Conservation (phyloP, 2,113 vertebrate genomes). For the Hydrolagus affinis region DNA sequence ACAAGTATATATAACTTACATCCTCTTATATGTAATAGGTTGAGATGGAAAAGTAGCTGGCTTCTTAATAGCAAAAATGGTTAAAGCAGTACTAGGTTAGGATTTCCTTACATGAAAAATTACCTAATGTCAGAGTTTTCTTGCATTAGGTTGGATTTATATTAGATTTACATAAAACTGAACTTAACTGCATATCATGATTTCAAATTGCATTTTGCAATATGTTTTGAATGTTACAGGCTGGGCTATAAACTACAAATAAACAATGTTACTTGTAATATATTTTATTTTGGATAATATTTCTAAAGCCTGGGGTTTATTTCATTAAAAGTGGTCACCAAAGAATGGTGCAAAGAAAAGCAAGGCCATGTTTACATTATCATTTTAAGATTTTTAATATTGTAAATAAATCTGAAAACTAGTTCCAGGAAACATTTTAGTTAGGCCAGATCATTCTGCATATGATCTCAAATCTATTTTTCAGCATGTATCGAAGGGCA, state of each 20-base stretch:
- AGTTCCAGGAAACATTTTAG: not conserved
- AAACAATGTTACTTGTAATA: not conserved
- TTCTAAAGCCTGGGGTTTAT: not conserved
- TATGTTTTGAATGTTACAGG: not conserved
- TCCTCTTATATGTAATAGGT: not conserved
- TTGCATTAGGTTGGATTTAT: not conserved
- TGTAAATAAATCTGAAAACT: not conserved
- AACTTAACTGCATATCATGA: not conserved
- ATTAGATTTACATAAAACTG: not conserved
- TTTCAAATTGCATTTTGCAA: constrained; percentile 8
- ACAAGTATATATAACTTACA: not conserved
- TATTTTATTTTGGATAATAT: constrained; percentile 14
- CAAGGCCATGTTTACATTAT: not conserved
- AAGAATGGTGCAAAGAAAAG: not conserved
- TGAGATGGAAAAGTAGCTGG: not conserved
- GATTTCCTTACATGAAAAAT: not conserved
- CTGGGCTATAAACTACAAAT: not conserved
- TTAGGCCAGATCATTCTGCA: not conserved
- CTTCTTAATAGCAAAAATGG: not conserved
- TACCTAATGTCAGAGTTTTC: not conserved
- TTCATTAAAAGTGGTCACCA: constrained; percentile 3
- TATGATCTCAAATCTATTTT: not conserved
- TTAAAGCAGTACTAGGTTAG: not conserved
- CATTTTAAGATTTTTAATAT: not conserved
- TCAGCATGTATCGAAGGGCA: not conserved